phyloP scores from a whole-genome alignment of 2,113 vertebrate species.

The Dipodomys merriami region DNA sequence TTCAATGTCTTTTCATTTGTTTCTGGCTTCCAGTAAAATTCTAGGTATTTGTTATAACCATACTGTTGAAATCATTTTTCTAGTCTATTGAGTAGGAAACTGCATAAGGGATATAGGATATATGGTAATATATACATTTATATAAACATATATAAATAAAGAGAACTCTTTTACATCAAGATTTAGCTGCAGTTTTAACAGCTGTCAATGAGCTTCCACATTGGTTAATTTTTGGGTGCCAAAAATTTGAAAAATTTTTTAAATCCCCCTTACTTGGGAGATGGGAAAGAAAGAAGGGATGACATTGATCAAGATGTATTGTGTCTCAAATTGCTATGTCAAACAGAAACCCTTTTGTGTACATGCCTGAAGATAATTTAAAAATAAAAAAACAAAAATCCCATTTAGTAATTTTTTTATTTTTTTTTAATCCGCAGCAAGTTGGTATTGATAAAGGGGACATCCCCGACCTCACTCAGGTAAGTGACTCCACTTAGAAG shows the following conservation, averaged over 20 bases:
- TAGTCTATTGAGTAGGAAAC: not conserved
- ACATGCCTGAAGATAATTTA: not conserved
- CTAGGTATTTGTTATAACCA: not conserved
- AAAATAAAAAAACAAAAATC: not conserved
- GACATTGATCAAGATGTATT: no score
- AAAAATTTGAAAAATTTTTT: not conserved
- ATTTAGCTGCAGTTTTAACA: conserved; percentile 3
- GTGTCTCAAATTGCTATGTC: no score
- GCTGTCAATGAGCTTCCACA: not conserved
- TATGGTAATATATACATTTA: not conserved
- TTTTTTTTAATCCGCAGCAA: conserved; percentile 90
- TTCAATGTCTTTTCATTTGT: conserved; percentile 13
- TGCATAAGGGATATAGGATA: not conserved
- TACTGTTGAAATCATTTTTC: conserved; percentile 1
- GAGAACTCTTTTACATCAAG: not conserved
- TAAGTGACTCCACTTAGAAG: conserved; percentile 82
- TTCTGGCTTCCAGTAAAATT: conserved; percentile 1
- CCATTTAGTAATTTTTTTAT: conserved; percentile 11
- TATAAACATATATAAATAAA: no score
- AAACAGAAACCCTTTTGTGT: no score
- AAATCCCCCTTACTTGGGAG: no score
- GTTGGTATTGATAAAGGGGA: conserved; percentile 99
- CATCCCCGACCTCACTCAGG: conserved; percentile 98
- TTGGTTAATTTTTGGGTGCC: not conserved
- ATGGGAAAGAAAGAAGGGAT: no score